phyloP scores from a whole-genome alignment of 2,113 vertebrate genomes.

The Elanoides forficatus region DNA sequence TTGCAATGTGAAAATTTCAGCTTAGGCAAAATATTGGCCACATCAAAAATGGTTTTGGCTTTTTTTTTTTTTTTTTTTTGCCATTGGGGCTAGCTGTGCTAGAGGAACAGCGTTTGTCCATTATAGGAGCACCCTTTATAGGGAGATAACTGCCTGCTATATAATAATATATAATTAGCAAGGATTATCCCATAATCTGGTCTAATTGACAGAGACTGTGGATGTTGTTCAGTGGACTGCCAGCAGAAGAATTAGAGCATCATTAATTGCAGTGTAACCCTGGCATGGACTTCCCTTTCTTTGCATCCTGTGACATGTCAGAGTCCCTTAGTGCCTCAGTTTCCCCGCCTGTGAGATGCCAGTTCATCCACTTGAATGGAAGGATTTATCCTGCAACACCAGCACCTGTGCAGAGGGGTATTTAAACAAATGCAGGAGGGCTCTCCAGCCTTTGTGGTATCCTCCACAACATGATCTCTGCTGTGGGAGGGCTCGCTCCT shows the following conservation, averaged over 20 bases:
- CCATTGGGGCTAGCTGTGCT: neutral
- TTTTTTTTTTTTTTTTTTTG: too few relatives aligned
- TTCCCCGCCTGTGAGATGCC: neutral
- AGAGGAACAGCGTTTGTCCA: neutral
- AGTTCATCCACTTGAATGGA: neutral
- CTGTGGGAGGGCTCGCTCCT: neutral
- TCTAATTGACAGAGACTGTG: neutral
- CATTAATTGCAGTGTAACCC: neutral
- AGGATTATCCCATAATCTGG: constrained; percentile 35
- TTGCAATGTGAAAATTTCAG: neutral
- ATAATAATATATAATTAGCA: constrained; percentile 39
- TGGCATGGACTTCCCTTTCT: neutral
- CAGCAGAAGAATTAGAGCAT: neutral
- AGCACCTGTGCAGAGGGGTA: neutral
- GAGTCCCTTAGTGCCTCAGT: neutral
- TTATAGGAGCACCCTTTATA: neutral
- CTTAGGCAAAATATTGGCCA: neutral
- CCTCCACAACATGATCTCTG: neutral
- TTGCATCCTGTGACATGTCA: neutral
- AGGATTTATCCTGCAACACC: neutral
- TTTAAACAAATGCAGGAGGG: neutral
- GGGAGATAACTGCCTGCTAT: neutral
- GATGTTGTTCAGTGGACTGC: neutral
- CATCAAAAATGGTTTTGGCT: neutral
- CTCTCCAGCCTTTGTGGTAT: neutral